Conservation (phyloP, 2,888 invertebrate species). For the Cataglyphis livida region DNA sequence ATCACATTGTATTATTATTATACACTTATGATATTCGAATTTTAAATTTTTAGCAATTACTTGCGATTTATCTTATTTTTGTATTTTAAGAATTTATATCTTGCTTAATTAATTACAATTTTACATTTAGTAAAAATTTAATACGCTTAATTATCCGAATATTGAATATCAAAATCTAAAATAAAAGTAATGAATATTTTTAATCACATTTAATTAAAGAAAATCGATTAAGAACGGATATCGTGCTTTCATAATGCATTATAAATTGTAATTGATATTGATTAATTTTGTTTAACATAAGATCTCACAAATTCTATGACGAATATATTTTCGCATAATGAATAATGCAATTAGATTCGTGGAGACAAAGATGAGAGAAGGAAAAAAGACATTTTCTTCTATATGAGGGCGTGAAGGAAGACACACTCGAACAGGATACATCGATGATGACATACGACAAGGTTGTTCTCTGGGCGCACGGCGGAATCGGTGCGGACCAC, state of each 20-base stretch:
- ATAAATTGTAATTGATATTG: conserved; percentile 1
- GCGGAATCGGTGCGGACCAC: conserved; percentile 76
- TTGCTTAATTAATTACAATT: neutral
- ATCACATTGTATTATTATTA: neutral
- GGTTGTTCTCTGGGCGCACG: conserved; percentile 66
- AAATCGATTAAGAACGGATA: neutral
- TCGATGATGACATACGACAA: conserved; percentile 64
- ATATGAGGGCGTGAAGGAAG: conserved; percentile 7
- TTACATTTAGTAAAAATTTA: neutral
- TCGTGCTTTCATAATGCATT: neutral
- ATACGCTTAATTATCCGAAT: neutral
- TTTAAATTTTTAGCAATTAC: neutral
- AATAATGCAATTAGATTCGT: conserved; percentile 35
- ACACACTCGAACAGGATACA: conserved; percentile 10
- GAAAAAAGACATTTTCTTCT: neutral
- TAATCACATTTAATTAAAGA: neutral
- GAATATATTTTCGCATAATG: neutral
- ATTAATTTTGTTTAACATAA: neutral
- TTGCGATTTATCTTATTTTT: neutral
- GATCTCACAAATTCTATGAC: neutral
- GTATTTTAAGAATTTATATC: neutral
- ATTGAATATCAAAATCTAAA: neutral
- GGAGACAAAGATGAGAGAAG: neutral
- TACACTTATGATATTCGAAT: neutral
- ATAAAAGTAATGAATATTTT: neutral